Conservation (phyloP, 2,113 vertebrate species). For the Eulacestoma nigropectus region DNA sequence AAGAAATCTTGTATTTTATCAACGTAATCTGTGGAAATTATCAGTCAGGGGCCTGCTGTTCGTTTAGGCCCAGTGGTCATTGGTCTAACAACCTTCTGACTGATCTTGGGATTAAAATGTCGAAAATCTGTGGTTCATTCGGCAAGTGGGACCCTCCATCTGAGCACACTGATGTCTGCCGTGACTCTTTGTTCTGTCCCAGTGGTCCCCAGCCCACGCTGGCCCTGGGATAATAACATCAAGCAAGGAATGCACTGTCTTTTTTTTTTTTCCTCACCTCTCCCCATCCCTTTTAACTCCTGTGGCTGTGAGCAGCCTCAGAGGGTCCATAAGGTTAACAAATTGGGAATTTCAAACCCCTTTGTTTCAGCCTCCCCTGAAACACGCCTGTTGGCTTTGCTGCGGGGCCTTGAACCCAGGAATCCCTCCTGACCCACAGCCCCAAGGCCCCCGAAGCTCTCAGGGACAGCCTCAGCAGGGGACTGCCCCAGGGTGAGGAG, state of each 20-base stretch:
- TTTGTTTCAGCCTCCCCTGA: slow-evolving; percentile 42
- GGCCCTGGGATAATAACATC: slow-evolving; percentile 33
- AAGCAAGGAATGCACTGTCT: neutral
- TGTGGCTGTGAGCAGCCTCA: neutral
- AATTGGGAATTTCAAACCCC: slow-evolving; percentile 48
- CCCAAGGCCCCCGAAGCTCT: neutral
- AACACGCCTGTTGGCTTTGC: slow-evolving; percentile 27
- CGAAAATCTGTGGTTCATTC: slow-evolving; percentile 24
- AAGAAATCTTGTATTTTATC: slow-evolving; percentile 19
- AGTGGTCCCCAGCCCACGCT: slow-evolving; percentile 9
- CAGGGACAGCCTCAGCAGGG: neutral
- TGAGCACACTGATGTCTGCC: neutral
- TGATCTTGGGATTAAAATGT: slow-evolving; percentile 32
- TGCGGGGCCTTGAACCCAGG: neutral
- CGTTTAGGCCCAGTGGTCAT: neutral
- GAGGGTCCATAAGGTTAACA: slow-evolving; percentile 55
- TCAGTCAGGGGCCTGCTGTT: neutral
- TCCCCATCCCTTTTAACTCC: slow-evolving; percentile 23
- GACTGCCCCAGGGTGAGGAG: slow-evolving; percentile 39
- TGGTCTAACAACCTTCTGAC: neutral
- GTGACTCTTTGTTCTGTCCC: slow-evolving; percentile 27
- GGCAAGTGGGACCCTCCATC: neutral
- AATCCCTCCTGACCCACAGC: neutral
- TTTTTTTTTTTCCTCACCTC: neutral
- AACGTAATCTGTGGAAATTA: slow-evolving; percentile 22